Conservation (phyloP, 1,140 invertebrate species). For the Calliopsis andreniformis region DNA sequence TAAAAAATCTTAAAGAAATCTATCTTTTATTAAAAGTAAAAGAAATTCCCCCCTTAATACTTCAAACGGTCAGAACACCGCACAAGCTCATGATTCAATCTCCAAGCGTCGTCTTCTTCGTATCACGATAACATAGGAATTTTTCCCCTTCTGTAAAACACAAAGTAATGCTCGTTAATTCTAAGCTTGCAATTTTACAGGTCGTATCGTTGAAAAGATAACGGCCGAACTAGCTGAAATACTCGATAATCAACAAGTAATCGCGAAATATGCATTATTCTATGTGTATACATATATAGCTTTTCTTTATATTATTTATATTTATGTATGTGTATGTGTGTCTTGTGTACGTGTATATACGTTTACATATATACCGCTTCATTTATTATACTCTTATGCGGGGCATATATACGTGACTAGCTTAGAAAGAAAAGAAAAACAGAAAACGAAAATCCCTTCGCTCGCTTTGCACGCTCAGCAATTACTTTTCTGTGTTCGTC, state of each 20-base stretch:
- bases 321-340: constrained; percentile 53
- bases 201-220: constrained; percentile 53
- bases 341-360: too few species aligned
- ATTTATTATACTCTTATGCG: constrained; percentile 59
- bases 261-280: constrained; percentile 67
- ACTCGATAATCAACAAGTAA: constrained; percentile 68
- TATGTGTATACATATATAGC: constrained; percentile 41
- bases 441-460: constrained; percentile 58
- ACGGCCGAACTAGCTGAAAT: constrained; percentile 66
- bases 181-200: constrained; percentile 6
- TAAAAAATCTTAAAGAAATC: too few species aligned
- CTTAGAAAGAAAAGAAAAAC: constrained; percentile 51
- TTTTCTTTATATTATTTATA: constrained; percentile 29
- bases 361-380: constrained; percentile 59
- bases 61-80: background rate
- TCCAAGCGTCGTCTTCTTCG: background rate
- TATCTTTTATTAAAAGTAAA: too few species aligned
- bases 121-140: background rate
- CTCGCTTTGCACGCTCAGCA: constrained; percentile 35
- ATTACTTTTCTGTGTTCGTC: background rate
- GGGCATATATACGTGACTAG: constrained; percentile 67
- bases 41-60: too few species aligned
- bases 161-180: background rate
- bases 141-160: background rate
- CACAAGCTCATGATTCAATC: background rate